Conservation (phyloP, 2,113 vertebrate genomes). For the Antennarius striatus region DNA sequence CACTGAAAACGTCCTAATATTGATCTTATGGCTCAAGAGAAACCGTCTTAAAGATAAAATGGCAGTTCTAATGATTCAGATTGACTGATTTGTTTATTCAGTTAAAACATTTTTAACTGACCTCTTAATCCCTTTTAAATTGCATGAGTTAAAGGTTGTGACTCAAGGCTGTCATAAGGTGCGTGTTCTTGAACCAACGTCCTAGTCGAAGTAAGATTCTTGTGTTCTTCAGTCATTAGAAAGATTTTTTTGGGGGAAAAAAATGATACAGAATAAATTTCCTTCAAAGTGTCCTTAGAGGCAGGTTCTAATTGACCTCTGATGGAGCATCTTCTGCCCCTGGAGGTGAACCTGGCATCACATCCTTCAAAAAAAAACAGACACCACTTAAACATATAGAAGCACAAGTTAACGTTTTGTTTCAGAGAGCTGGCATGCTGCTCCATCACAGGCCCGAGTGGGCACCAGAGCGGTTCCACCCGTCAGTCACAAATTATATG, state of each 20-base stretch:
- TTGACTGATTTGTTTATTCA: constrained; percentile 15
- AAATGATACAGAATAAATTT: background rate
- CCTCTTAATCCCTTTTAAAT: background rate
- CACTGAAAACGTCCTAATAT: background rate
- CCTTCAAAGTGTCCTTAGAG: background rate
- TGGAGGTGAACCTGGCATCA: constrained; percentile 10
- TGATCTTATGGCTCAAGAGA: constrained; percentile 17
- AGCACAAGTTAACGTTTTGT: constrained; percentile 26
- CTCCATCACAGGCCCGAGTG: constrained; percentile 67
- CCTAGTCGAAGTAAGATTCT: background rate
- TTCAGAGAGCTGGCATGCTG: constrained; percentile 34
- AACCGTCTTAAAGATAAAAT: constrained; percentile 3
- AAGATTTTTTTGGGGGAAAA: background rate
- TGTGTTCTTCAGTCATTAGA: constrained; percentile 6
- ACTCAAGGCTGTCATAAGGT: constrained; percentile 55
- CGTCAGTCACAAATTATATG: constrained; percentile 72
- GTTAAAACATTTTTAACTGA: background rate
- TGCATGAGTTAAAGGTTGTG: constrained; percentile 1
- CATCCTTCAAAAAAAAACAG: constrained; percentile 38
- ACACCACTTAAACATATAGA: constrained; percentile 34
- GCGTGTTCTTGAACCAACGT: constrained; percentile 31
- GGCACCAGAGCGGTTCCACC: constrained; percentile 51
- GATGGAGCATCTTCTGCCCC: constrained; percentile 14
- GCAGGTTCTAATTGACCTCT: constrained; percentile 8
- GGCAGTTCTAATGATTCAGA: constrained; percentile 3